Evolutionary conservation across 2,113 vertebrate species (phyloP).

Genomic region (Chelonoidis abingdonii): DNA sequence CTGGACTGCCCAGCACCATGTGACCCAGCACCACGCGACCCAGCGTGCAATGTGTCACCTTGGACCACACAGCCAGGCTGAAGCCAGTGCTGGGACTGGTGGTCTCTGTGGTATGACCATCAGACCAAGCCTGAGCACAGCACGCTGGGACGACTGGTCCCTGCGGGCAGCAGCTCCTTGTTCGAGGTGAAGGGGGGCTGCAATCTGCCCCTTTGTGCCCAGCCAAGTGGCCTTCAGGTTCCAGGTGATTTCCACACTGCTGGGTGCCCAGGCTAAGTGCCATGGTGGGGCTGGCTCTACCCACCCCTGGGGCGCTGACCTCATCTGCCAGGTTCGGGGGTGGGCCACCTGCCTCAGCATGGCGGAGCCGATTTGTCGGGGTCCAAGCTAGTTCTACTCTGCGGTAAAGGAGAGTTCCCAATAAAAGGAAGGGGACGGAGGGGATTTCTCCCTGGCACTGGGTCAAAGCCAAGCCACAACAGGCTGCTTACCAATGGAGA

Average conservation of each 20-base stretch:
- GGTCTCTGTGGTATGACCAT: no score
- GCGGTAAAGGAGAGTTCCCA: not conserved
- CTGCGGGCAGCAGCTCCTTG: not conserved
- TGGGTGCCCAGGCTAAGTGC: not conserved
- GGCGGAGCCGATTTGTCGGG: not conserved
- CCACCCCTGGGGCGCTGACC: fast-evolving
- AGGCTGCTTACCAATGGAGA: not conserved
- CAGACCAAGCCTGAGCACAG: not conserved
- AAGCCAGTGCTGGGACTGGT: no score
- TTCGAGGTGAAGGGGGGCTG: not conserved
- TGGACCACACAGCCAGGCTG: no score
- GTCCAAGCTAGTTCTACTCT: not conserved
- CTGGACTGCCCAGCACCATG: no score
- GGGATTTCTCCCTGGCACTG: not conserved
- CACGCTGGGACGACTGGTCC: not conserved
- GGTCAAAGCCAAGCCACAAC: not conserved
- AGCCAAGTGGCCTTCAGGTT: not conserved
- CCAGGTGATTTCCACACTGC: not conserved
- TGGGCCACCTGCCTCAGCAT: not conserved
- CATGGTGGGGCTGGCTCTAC: not conserved
- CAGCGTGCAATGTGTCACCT: no score
- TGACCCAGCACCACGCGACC: no score
- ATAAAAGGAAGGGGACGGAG: not conserved
- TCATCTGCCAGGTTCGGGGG: no score
- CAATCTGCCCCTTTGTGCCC: no score